Percentiles rank a stretch among this genome's conserved stretches.
Conservation (phyloP, 2,888 invertebrate genomes). For the Agriopis marginaria region DNA sequence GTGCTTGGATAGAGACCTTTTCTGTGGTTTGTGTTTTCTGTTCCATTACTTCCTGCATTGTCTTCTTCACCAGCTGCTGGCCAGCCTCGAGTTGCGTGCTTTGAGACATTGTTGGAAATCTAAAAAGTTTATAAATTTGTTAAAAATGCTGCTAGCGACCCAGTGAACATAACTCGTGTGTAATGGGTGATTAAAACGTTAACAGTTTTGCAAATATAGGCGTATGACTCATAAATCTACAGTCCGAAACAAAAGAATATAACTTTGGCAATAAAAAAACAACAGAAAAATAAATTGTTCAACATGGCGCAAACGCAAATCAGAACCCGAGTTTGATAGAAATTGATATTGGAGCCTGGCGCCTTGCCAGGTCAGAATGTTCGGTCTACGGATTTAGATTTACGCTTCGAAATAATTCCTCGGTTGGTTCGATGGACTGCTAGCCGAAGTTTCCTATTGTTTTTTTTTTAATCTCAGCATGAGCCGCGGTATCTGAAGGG, state of each 20-base stretch:
- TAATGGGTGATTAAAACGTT: slow-evolving; percentile 17
- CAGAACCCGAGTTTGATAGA: slow-evolving; percentile 68
- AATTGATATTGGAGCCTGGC: slow-evolving; percentile 75
- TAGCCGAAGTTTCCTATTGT: slow-evolving; percentile 18
- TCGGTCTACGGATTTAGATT: slow-evolving; percentile 75
- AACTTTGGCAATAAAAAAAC: slow-evolving; percentile 44
- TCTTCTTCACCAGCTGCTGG: slow-evolving; percentile 79
- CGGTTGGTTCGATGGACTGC: slow-evolving; percentile 49
- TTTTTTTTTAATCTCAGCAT: background rate
- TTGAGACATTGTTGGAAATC: slow-evolving; percentile 73
- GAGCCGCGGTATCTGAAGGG: background rate
- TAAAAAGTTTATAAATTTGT: slow-evolving; percentile 55
- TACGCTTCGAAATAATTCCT: slow-evolving; percentile 66
- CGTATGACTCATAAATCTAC: slow-evolving; percentile 21
- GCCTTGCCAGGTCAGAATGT: slow-evolving; percentile 67
- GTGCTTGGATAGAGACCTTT: slow-evolving; percentile 77
- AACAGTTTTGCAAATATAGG: slow-evolving; percentile 15
- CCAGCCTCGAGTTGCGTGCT: slow-evolving; percentile 75
- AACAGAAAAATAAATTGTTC: slow-evolving; percentile 57
- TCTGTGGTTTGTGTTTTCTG: slow-evolving; percentile 72
- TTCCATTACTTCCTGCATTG: slow-evolving; percentile 80
- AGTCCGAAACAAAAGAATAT: slow-evolving; percentile 37
- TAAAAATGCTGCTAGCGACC: slow-evolving; percentile 3
- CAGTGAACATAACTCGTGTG: slow-evolving; percentile 1
- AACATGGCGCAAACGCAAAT: slow-evolving; percentile 60